Conservation (phyloP, 1,140 invertebrate species). For the Lepidostoma basale region DNA sequence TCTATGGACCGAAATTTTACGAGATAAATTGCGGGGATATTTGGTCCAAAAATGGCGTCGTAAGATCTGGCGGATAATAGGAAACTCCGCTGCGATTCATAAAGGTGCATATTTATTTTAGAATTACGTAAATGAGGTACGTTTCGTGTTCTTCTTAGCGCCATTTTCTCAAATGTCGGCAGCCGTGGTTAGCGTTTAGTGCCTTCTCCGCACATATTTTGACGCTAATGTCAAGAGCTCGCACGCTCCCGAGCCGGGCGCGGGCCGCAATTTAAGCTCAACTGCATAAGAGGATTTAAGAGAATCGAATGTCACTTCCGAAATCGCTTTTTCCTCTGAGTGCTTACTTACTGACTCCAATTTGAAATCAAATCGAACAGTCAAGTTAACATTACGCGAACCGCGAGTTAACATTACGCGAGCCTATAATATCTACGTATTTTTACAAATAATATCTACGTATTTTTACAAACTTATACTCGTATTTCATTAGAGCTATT, state of each 20-base stretch:
- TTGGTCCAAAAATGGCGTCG: background rate
- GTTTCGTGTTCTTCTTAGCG: background rate
- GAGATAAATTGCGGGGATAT: slow-evolving; percentile 22
- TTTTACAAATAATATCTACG: too few relatives aligned
- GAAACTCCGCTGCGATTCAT: slow-evolving; percentile 26
- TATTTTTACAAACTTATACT: too few relatives aligned
- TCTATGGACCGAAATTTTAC: background rate
- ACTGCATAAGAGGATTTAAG: too few relatives aligned
- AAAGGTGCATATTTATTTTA: slow-evolving; percentile 45
- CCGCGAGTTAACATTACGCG: too few relatives aligned
- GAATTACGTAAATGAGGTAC: slow-evolving; percentile 43
- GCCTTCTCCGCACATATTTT: slow-evolving; percentile 14
- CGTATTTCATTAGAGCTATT: too few relatives aligned
- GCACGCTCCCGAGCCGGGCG: background rate
- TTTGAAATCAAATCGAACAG: too few relatives aligned
- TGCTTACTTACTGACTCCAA: too few relatives aligned
- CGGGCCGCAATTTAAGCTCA: background rate
- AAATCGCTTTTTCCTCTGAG: too few relatives aligned
- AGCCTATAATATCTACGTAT: too few relatives aligned
- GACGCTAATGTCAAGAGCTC: background rate
- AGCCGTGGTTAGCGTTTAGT: background rate
- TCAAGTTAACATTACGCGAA: too few relatives aligned
- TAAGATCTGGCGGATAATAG: slow-evolving; percentile 1
- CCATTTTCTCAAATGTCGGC: slow-evolving; percentile 2
- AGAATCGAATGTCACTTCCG: too few relatives aligned